A percentile compares a stretch with the other conserved stretches of the same genome.
Evolutionary conservation across 2,797 vertebrate genomes (phyloP).

Genomic region (Merluccius polli): DNA sequence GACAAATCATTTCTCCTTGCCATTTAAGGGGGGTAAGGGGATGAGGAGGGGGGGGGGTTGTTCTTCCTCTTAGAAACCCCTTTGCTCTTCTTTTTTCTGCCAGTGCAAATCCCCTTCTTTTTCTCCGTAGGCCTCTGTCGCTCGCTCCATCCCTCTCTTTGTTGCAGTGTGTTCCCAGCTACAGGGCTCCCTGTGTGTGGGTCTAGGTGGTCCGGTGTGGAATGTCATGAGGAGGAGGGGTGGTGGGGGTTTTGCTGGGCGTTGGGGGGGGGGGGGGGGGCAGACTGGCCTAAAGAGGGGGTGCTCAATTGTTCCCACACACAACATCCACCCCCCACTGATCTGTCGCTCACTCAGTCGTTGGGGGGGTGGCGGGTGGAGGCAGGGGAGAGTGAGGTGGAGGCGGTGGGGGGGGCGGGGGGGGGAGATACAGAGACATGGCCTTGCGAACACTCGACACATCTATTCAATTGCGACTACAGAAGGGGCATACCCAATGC

Average conservation of each 20-base stretch:
- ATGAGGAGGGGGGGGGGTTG: neutral
- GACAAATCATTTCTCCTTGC: neutral
- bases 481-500: conserved; percentile 44
- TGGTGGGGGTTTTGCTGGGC: conserved; percentile 23
- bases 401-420: conserved; percentile 53
- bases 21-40: neutral
- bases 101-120: conserved; percentile 56
- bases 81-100: conserved; percentile 35
- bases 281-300: conserved; percentile 55
- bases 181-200: conserved; percentile 53
- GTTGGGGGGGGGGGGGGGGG: conserved; percentile 19
- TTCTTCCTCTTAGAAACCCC: conserved; percentile 40
- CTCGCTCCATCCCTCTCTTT: conserved; percentile 54
- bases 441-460: conserved; percentile 36
- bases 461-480: too few relatives aligned
- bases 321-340: conserved; percentile 79
- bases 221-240: conserved; percentile 73
- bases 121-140: conserved; percentile 41
- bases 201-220: conserved; percentile 92
- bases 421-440: conserved; percentile 59
- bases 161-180: conserved; percentile 67
- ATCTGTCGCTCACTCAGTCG: conserved; percentile 80
- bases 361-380: conserved; percentile 65
- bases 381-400: conserved; percentile 47
- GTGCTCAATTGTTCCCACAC: conserved; percentile 89